Evolutionary conservation across 2,113 vertebrate genomes (phyloP).

Genomic region (Peromyscus maniculatus): DNA sequence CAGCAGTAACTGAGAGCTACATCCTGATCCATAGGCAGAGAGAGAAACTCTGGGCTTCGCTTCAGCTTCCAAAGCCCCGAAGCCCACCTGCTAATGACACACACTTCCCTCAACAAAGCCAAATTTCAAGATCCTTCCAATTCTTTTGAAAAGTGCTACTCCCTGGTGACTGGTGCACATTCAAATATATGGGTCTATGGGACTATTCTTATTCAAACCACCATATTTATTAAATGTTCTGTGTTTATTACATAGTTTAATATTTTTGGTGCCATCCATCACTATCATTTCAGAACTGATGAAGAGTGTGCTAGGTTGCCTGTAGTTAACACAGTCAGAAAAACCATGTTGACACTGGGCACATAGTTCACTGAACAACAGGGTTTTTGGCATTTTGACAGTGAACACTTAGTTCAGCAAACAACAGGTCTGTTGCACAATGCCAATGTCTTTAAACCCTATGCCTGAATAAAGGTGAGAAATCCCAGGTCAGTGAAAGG

Average conservation of each 20-base stretch:
- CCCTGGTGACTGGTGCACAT: neutral
- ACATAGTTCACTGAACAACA: neutral
- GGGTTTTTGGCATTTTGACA: neutral
- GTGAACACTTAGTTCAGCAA: neutral
- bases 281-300: neutral
- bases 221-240: neutral
- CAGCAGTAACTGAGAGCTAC: no score
- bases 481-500: neutral
- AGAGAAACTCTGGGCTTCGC: neutral
- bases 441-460: neutral
- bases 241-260: neutral
- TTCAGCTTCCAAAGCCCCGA: neutral
- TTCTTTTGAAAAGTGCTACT: neutral
- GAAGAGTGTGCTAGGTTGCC: fast-evolving
- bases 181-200: neutral
- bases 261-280: neutral
- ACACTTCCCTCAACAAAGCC: neutral
- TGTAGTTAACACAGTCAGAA: neutral
- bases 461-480: neutral
- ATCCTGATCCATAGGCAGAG: neutral
- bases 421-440: neutral
- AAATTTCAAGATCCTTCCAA: neutral
- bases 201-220: neutral
- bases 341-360: neutral
- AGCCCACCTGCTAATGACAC: neutral